phyloP scores from a whole-genome alignment of 2,888 invertebrate genomes.

The Nysson spinosus region DNA sequence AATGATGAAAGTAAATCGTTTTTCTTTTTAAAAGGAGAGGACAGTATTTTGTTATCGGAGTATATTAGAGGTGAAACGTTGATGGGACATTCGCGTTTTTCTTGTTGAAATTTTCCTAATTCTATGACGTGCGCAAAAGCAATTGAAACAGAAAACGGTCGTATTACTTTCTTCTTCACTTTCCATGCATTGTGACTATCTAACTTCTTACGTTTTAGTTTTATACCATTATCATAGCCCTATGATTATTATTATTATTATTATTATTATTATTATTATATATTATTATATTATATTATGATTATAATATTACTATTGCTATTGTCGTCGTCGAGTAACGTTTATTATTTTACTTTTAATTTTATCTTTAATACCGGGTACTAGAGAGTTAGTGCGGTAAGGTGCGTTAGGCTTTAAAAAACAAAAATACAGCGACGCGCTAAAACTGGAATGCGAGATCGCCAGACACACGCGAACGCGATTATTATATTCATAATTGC shows the following conservation, averaged over 20 bases:
- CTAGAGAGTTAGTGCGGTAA: conserved; percentile 66
- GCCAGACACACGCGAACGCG: conserved; percentile 40
- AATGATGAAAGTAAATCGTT: no score
- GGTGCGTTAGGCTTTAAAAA: conserved; percentile 63
- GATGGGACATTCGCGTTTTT: no score
- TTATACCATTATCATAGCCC: conserved; percentile 62
- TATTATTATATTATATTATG: conserved; percentile 54
- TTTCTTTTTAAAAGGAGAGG: no score
- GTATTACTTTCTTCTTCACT: conserved; percentile 58
- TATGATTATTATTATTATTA: conserved; percentile 50
- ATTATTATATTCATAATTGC: conserved; percentile 64
- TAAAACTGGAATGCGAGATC: conserved; percentile 30
- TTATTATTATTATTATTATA: conserved; percentile 41
- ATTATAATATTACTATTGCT: conserved; percentile 57
- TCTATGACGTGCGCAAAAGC: conserved; percentile 34
- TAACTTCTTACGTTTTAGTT: conserved; percentile 66
- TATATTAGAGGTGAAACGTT: no score
- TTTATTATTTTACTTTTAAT: conserved; percentile 70
- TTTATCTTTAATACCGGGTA: conserved; percentile 72
- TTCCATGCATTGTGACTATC: conserved; percentile 63
- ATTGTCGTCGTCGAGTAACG: conserved; percentile 64
- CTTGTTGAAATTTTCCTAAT: conserved; percentile 8
- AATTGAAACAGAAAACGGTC: conserved; percentile 33
- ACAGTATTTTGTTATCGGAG: neutral
- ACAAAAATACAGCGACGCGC: conserved; percentile 46